phyloP scores from a whole-genome alignment of 2,888 invertebrate species.

The Ctena decussata region DNA sequence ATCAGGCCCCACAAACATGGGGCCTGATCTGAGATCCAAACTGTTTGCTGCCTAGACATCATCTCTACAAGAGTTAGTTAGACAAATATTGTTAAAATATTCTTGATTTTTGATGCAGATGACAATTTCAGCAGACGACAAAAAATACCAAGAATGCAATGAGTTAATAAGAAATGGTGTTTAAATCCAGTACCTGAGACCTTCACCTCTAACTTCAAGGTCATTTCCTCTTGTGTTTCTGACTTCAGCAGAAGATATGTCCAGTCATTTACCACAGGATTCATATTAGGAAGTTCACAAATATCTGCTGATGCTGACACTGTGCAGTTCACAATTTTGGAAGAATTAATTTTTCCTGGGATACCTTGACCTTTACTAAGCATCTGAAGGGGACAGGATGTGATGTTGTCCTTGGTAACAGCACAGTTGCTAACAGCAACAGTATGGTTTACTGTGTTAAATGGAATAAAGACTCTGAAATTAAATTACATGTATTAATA shows the following conservation, averaged over 20 bases:
- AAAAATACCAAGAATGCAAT: too few species aligned
- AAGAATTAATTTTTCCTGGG: slow-evolving; percentile 36
- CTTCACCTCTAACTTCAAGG: background rate
- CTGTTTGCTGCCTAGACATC: too few species aligned
- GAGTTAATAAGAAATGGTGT: too few species aligned
- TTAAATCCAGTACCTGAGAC: background rate
- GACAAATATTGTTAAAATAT: too few species aligned
- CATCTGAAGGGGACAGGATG: slow-evolving; percentile 42
- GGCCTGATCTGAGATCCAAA: too few species aligned
- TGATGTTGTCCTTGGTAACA: slow-evolving; percentile 20
- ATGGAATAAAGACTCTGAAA: slow-evolving; percentile 53
- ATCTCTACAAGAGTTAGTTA: too few species aligned
- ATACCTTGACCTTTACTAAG: slow-evolving; percentile 47
- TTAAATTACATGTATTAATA: too few species aligned
- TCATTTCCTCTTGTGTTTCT: background rate
- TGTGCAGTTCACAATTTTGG: slow-evolving; percentile 32
- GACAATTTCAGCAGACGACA: too few species aligned
- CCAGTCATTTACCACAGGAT: slow-evolving; percentile 40
- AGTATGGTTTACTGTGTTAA: slow-evolving; percentile 21
- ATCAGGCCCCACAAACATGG: too few species aligned
- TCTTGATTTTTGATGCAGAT: too few species aligned
- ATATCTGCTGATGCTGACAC: slow-evolving; percentile 3
- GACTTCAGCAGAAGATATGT: slow-evolving; percentile 51
- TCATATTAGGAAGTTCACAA: slow-evolving; percentile 44
- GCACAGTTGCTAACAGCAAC: slow-evolving; percentile 42